Base-by-base conservation (phyloP, 1,140 invertebrate genomes). In the Coelopa frigida region DNA sequence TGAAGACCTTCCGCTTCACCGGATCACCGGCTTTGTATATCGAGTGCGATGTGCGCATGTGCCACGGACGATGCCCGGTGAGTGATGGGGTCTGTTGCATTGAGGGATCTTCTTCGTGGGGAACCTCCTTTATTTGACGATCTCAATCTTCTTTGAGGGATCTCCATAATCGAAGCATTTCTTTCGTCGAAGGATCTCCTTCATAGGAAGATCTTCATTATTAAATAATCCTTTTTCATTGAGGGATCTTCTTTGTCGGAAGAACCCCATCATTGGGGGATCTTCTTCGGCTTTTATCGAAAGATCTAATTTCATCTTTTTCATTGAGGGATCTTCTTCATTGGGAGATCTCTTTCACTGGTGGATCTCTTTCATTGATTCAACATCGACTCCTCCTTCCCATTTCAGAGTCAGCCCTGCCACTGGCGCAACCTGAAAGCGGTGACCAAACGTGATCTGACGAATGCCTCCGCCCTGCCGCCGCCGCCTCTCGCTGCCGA, bases 1-100 rank as follows among this genome's bases (percentile, higher is more conserved):
- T 94, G 85, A 94, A 94, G 73, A 93, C 91, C 4, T 94, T 94
- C 70, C 77, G 90, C 48, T 94, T 94, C 68, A 94, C 89, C 1
- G 90, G 90, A 7, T 93, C 89, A 0, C 90, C 90, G 2, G 89
- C 90, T 4, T 75, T 95, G 1, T 95, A 95, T 71, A 90, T 94
- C 47, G 90, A 94, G 72, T 94, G 91, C 59, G 90, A 94, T 68
- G 89, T 94, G 24, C 75, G 89, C 46, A 94, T 94, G 90, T 95
- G 91, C 68, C 90, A 94, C 68, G 90, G 90, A 44, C 76, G 87
- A 56, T 94, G 91, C 77, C 89, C 89, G 50, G 90, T 94, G 73
- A 82, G 78, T 76, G 14, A 6, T 36, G 6, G 18, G 18, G 14
- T 7, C 7, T n/a, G n/a, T n/a, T 29, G 7, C n/a, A n/a, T 24